Evolutionary conservation across 2,888 invertebrate species (phyloP), one percentile per base, ranked within the genome.

Genomic region (Ariolimax columbianus): DNA sequence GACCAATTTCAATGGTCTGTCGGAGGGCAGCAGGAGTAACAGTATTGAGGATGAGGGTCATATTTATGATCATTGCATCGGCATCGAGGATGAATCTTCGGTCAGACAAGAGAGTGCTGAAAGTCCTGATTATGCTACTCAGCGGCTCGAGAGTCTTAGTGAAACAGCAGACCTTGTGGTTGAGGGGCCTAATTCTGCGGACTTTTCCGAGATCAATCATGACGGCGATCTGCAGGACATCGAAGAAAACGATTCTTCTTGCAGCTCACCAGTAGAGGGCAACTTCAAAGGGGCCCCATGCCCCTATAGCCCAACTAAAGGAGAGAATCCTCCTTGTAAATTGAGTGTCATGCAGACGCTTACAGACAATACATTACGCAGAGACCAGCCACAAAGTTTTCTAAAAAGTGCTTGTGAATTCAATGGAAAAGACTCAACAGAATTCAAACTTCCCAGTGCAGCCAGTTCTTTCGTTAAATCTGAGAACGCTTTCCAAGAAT

Each of bases 21-120:
- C 73, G 17, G 77, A 26, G 23, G 33, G 51, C 63, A 63, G 63
- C 38, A 63, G 66, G 26, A 38, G 30, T 33, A 79, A 36, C 19
- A 79, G 79, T 43, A 11, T 33, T 66, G 72, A 51, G 33, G 73
- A 47, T 82, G 73, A 36, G 23, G 75, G n/a, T 36, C 36, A 36
- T 6, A n/a, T 40, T 47, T 63, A 19, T 17, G 33, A 43, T 70
- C 3, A 9, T 66, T 26, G 38, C 23, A 14, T 11, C 47, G 33
- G 17, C 26, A 70, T 30, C 47, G 43, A 43, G 43, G 43, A n/a
- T 47, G 43, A 73, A 11, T 36, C 68, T 68, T 73, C 73, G 7
- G 43, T 43, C 0, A 43, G n/a, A 43, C 43, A 43, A n/a, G 73
- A 38, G 17, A 36, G 17, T 70, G 70, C 36, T 38, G 70, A 70